These are phyloP conservation scores for Lepas anatifera DNA, from an alignment of 2,888 invertebrate species.

Conservation along the genomic window DNA sequence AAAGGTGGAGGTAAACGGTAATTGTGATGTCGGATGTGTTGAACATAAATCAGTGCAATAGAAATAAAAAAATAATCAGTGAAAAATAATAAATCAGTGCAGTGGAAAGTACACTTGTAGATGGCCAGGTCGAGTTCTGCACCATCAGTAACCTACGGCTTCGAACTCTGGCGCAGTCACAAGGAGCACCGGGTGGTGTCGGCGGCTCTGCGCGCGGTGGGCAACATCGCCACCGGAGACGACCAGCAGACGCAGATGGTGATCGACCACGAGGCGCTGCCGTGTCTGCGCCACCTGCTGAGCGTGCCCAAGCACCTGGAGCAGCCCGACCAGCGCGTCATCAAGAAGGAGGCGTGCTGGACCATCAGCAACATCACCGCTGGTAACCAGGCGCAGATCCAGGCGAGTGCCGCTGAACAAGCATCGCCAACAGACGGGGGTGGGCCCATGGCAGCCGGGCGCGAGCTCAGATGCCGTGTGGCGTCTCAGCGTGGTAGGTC, in stretches of 20 bases:
- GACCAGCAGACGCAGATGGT: slow-evolving; percentile 50
- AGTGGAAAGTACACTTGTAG: neutral
- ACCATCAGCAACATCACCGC: slow-evolving; percentile 94
- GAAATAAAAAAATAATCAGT: no score
- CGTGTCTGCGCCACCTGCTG: slow-evolving; percentile 50
- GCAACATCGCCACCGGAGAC: slow-evolving; percentile 90
- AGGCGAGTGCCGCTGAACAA: slow-evolving; percentile 38
- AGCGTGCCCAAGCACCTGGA: slow-evolving; percentile 62
- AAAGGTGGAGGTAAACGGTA: no score
- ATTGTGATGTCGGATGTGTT: no score
- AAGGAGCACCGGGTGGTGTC: slow-evolving; percentile 51
- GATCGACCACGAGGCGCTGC: slow-evolving; percentile 41
- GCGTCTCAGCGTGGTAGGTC: no score
- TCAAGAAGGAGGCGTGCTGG: slow-evolving; percentile 94
- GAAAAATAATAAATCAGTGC: slow-evolving; percentile 35
- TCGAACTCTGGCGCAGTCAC: neutral
- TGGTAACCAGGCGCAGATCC: slow-evolving; percentile 86
- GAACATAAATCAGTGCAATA: no score
- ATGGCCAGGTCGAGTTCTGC: no score
- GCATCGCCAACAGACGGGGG: no score
- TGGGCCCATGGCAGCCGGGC: no score
- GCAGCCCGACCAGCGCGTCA: no score
- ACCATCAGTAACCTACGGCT: no score
- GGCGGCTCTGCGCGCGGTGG: slow-evolving; percentile 89
- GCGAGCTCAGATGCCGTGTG: no score